Evolutionary conservation across 1,140 invertebrate species (phyloP), one percentile per base, ranked within the genome.

Genomic region (Drosophila ohnishii): DNA sequence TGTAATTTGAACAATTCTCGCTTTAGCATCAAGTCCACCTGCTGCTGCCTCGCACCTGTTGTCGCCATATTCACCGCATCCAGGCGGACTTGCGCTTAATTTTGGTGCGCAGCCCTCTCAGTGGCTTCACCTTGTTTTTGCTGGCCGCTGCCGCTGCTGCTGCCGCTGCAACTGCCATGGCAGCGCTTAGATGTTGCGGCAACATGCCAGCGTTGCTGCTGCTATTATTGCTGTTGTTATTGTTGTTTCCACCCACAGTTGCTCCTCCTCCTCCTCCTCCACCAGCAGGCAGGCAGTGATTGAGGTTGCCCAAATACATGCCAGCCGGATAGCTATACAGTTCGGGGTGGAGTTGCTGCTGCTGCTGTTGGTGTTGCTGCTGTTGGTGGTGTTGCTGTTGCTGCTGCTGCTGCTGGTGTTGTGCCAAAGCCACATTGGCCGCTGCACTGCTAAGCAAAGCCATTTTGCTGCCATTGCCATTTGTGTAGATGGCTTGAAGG

Each of bases 61-160:
- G 62, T 8, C 74, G 67, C 86, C 81, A 89, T 47, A 84, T 90
- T 91, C 87, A 91, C 75, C 90, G 90, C 75, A 91, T 80, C 85
- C 84, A 91, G 34, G 90, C 59, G 5, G 90, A 75, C 47, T 92
- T 92, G 7, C 90, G 77, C 64, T 91, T 91, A n/a, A 91, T 82
- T 67, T 91, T 92, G 47, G 87, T 87, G 14, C 91, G 90, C 25
- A 91, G 25, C 14, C 76, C 85, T 7, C 90, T 73, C 56, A 87
- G 34, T 0, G 82, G 74, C 65, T 91, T 91, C 55, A 62, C 67
- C 50, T 77, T 78, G 19, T 62, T 84, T 22, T 56, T 70, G 45
- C 35, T 74, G 50, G 51, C 72, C 16, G 74, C 79, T n/a, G 61
- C 74, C 25, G 75, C 79, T 6, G 48, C 48, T 13, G 30, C 48